phyloP scores from a whole-genome alignment of 2,797 vertebrate genomes.

The Pristis pectinata region DNA sequence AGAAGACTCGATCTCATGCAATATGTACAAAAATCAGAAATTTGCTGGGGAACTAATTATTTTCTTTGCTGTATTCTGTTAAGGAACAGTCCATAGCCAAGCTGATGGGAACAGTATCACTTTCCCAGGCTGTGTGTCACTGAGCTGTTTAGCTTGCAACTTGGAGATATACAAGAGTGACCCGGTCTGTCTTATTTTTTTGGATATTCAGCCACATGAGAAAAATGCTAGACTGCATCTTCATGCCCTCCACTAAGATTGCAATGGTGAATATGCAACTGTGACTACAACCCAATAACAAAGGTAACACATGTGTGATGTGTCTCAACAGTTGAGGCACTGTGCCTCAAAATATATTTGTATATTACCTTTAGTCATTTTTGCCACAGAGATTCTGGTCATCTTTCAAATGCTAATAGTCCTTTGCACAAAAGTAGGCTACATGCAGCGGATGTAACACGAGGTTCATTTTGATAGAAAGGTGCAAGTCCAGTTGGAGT shows the following conservation, averaged over 20 bases:
- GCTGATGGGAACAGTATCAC: background rate
- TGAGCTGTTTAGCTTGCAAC: too few relatives aligned
- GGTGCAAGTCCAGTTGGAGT: too few relatives aligned
- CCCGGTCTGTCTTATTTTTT: background rate
- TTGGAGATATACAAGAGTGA: background rate
- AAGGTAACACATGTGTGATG: background rate
- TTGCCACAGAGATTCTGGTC: background rate
- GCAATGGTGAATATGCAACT: background rate
- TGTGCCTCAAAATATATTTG: background rate
- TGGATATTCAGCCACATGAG: background rate
- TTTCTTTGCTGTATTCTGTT: background rate
- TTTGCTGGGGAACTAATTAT: background rate
- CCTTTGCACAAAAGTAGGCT: background rate
- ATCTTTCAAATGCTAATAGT: background rate
- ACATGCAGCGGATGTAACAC: too few relatives aligned
- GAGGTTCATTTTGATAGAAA: too few relatives aligned
- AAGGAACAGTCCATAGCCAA: background rate
- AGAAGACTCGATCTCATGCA: background rate
- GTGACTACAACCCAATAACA: background rate
- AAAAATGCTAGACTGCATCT: background rate
- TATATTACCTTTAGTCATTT: background rate
- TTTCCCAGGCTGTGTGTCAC: background rate
- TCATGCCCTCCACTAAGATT: background rate
- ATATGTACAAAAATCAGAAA: background rate
- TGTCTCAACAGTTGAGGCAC: background rate